Evolutionary conservation across 2,113 vertebrate genomes (phyloP).

Genomic region (Chinchilla lanigera): DNA sequence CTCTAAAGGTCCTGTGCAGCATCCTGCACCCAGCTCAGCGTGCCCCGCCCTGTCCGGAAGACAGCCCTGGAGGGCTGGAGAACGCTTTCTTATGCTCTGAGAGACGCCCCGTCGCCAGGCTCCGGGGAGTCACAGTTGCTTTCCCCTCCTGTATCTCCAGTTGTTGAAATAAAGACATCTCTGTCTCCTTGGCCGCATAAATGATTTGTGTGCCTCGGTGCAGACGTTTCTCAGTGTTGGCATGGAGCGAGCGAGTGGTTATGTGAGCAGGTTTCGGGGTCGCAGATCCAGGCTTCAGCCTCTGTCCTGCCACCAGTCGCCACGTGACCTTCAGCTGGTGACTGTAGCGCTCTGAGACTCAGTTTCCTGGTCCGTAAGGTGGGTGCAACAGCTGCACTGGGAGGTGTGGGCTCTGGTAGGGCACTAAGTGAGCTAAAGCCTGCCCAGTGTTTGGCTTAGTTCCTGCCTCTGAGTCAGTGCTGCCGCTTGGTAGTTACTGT

Average conservation of each 20-base stretch:
- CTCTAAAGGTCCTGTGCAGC: neutral
- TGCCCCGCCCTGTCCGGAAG: neutral
- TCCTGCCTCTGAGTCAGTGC: neutral
- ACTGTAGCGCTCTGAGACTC: neutral
- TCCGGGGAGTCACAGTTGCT: neutral
- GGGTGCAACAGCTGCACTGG: accelerated
- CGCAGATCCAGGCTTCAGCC: accelerated
- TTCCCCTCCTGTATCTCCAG: neutral
- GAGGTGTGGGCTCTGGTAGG: neutral
- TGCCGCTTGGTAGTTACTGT: neutral
- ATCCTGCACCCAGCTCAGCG: neutral
- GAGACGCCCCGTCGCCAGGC: neutral
- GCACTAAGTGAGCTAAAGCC: neutral
- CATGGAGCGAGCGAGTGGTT: accelerated
- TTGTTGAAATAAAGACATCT: neutral
- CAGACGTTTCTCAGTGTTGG: neutral
- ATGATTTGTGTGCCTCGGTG: accelerated
- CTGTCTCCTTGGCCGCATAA: neutral
- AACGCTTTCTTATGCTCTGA: neutral
- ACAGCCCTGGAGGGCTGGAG: neutral
- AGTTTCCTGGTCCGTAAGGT: neutral
- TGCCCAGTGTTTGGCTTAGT: neutral
- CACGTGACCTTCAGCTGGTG: neutral
- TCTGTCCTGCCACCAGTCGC: neutral
- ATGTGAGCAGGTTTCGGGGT: neutral